Conservation (phyloP, 1,140 invertebrate species). For the Euwallacea fornicatus region DNA sequence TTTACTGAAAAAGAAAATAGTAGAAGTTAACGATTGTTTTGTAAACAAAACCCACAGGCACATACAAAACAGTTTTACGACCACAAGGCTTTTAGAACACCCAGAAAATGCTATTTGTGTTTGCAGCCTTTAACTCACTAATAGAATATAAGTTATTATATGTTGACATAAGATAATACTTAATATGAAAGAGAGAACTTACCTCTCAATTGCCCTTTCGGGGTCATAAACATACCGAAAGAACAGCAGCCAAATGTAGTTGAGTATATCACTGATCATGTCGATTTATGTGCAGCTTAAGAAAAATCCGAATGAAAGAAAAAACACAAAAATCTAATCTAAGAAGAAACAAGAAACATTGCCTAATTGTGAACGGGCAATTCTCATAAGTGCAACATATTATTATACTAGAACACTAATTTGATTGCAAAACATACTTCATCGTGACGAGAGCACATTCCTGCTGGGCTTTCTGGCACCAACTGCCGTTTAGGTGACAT, state of each 20-base stretch:
- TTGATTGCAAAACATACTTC: background rate
- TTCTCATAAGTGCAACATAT: constrained; percentile 30
- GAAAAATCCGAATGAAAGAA: constrained; percentile 30
- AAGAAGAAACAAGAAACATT: constrained; percentile 13
- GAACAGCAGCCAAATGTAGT: constrained; percentile 37
- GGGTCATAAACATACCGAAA: constrained; percentile 30
- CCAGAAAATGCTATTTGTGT: no score
- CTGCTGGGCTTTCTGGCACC: constrained; percentile 11
- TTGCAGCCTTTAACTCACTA: no score
- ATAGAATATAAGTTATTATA: no score
- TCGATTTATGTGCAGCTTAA: constrained; percentile 24
- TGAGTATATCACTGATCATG: constrained; percentile 38
- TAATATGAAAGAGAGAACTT: background rate
- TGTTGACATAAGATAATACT: no score
- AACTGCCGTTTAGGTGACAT: constrained; percentile 1
- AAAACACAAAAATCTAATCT: constrained; percentile 18
- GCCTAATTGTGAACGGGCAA: constrained; percentile 9
- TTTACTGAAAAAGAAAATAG: constrained; percentile 37
- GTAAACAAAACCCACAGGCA: no score
- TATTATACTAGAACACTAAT: background rate
- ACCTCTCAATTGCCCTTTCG: constrained; percentile 22
- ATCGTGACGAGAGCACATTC: background rate
- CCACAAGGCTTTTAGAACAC: no score
- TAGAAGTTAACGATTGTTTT: no score
- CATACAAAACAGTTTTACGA: no score